A percentile compares a stretch with the other conserved stretches of the same genome.
phyloP scores from a whole-genome alignment of 2,113 vertebrate species.

The Trogon surrucura region DNA sequence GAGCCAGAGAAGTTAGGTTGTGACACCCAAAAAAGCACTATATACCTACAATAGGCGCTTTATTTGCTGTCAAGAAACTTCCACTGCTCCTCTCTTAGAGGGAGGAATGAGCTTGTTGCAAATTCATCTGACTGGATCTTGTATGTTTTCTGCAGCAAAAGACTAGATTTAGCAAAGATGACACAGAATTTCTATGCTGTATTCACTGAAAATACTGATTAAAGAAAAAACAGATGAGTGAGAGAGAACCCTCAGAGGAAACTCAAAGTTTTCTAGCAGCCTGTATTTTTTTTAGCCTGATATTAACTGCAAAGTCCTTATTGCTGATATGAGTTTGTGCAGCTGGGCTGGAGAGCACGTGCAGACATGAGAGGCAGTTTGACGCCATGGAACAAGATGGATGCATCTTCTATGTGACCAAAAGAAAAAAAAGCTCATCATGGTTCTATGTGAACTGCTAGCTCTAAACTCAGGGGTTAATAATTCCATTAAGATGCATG shows the following conservation, averaged over 20 bases:
- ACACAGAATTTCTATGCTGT: neutral
- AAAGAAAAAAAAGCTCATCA: constrained; percentile 1
- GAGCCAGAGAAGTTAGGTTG: neutral
- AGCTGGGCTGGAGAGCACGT: neutral
- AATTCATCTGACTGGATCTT: neutral
- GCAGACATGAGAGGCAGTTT: neutral
- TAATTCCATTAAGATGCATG: neutral
- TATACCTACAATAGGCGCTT: neutral
- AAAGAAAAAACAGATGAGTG: neutral
- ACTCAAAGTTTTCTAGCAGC: neutral
- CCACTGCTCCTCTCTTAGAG: neutral
- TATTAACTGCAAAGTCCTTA: neutral
- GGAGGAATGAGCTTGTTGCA: neutral
- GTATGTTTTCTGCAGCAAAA: neutral
- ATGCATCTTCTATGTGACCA: neutral
- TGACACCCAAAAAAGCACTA: neutral
- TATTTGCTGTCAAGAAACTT: neutral
- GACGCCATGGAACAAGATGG: neutral
- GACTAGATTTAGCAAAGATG: neutral
- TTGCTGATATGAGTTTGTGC: neutral
- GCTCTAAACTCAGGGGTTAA: neutral
- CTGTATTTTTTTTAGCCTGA: neutral
- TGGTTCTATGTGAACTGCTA: neutral
- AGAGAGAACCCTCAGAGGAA: neutral
- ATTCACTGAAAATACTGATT: neutral